These are phyloP conservation scores for Sphaeramia orbicularis DNA, from an alignment of 2,797 vertebrate genomes.

Conservation along the genomic window DNA sequence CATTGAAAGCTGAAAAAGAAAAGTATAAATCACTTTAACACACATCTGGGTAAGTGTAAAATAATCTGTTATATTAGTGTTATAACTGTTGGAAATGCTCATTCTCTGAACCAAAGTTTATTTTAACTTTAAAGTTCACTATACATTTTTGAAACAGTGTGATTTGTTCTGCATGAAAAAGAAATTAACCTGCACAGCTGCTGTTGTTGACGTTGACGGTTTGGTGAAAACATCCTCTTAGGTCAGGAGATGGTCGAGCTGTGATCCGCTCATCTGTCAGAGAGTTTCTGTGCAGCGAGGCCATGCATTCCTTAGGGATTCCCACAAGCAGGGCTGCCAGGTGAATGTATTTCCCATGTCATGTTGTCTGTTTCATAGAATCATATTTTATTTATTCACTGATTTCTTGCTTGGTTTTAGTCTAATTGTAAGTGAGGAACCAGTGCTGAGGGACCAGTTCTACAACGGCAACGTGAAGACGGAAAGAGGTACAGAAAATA, in stretches of 20 bases:
- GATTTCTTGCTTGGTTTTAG: conserved; percentile 63
- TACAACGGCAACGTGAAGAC: conserved; percentile 85
- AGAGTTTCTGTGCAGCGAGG: conserved; percentile 90
- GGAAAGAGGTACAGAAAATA: conserved; percentile 84
- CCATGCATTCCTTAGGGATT: conserved; percentile 87
- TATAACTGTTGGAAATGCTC: no score
- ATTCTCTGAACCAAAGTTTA: no score
- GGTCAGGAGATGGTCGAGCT: conserved; percentile 88
- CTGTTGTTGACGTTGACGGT: no score
- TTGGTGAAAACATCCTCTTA: conserved; percentile 1
- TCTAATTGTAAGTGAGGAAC: conserved; percentile 88
- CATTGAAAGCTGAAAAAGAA: no score
- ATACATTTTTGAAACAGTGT: no score
- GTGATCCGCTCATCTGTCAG: conserved; percentile 88
- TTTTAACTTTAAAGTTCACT: no score
- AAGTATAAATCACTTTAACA: no score
- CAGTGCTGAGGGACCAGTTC: conserved; percentile 87
- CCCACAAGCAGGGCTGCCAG: conserved; percentile 89
- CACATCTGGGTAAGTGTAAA: no score
- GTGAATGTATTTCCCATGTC: conserved; percentile 57
- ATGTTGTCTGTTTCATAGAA: conserved; percentile 26
- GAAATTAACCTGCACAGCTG: no score
- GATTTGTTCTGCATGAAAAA: no score
- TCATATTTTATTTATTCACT: background rate
- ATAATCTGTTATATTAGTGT: no score